Evolutionary conservation across 92 coral and sea anemone genomes (phyloP).

Genomic region (Isaurus tuberculatus): DNA sequence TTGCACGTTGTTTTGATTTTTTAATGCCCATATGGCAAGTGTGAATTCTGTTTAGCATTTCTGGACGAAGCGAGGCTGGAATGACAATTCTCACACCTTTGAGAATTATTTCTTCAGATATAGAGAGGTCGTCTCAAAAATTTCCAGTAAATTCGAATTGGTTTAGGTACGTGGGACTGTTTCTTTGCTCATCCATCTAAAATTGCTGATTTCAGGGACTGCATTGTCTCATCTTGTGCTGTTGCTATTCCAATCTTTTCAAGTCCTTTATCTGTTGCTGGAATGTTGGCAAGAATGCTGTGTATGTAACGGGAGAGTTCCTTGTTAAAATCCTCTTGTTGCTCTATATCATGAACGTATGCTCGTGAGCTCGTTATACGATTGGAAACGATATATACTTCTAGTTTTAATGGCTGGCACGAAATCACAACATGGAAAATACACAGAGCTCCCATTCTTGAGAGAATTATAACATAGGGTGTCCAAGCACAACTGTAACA

Average conservation of each 20-base stretch:
- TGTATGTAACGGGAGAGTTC: background rate
- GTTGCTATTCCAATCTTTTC: conserved; percentile 11
- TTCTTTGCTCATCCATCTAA: conserved; percentile 9
- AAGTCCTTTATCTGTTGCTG: too few relatives aligned
- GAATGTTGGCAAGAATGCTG: background rate
- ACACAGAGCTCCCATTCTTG: too few relatives aligned
- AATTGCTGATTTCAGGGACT: conserved; percentile 28
- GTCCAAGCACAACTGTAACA: too few relatives aligned
- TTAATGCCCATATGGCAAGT: background rate
- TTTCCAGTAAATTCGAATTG: conserved; percentile 19
- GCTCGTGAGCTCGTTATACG: too few relatives aligned
- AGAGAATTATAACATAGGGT: too few relatives aligned
- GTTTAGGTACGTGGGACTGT: background rate
- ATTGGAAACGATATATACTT: too few relatives aligned
- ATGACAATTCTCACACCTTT: conserved; percentile 26
- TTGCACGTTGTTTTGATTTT: too few relatives aligned
- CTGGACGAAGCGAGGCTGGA: background rate
- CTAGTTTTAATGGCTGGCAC: too few relatives aligned
- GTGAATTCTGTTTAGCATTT: conserved; percentile 12
- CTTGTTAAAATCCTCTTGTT: background rate
- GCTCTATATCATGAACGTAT: background rate
- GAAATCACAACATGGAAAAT: too few relatives aligned
- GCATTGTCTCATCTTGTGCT: conserved; percentile 11
- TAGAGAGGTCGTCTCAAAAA: conserved; percentile 10
- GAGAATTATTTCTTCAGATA: background rate